A percentile compares a stretch with the other conserved stretches of the same genome.
Evolutionary conservation across 2,888 invertebrate genomes (phyloP).

Genomic region (Dynastes maya): DNA sequence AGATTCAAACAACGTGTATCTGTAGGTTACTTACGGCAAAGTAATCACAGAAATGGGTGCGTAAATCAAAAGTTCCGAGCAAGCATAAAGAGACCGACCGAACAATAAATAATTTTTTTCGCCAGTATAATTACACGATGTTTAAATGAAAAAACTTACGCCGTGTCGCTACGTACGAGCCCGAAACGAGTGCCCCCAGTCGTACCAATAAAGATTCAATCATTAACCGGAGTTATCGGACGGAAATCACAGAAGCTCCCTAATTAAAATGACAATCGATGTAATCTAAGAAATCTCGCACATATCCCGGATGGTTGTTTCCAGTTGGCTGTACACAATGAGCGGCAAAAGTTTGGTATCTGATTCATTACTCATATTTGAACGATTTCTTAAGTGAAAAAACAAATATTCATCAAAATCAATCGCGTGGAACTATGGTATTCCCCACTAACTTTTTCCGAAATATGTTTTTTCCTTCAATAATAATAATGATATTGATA

Average conservation of each 20-base stretch:
- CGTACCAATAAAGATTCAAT: conserved; percentile 20
- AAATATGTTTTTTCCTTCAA: too few species aligned
- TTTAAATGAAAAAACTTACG: conserved; percentile 22
- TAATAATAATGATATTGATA: too few species aligned
- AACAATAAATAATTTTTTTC: conserved; percentile 42
- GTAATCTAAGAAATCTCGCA: conserved; percentile 29
- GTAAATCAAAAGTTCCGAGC: conserved; percentile 37
- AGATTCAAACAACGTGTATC: conserved; percentile 28
- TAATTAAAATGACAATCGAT: conserved; percentile 47
- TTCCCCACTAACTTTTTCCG: too few species aligned
- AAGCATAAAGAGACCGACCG: conserved; percentile 26
- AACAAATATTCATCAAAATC: too few species aligned
- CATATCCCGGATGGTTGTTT: conserved; percentile 1
- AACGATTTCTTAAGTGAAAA: too few species aligned
- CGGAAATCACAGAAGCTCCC: conserved; percentile 40
- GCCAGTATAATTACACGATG: conserved; percentile 40
- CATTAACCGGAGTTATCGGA: conserved; percentile 39
- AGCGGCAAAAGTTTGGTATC: too few species aligned
- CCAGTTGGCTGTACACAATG: not conserved
- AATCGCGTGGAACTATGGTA: too few species aligned
- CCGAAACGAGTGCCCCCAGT: conserved; percentile 23
- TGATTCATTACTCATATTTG: too few species aligned
- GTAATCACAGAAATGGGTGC: conserved; percentile 35
- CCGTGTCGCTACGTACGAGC: conserved; percentile 13
- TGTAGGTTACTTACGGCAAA: conserved; percentile 39